Conservation (phyloP, 2,797 vertebrate species). For the Helarctos malayanus region DNA sequence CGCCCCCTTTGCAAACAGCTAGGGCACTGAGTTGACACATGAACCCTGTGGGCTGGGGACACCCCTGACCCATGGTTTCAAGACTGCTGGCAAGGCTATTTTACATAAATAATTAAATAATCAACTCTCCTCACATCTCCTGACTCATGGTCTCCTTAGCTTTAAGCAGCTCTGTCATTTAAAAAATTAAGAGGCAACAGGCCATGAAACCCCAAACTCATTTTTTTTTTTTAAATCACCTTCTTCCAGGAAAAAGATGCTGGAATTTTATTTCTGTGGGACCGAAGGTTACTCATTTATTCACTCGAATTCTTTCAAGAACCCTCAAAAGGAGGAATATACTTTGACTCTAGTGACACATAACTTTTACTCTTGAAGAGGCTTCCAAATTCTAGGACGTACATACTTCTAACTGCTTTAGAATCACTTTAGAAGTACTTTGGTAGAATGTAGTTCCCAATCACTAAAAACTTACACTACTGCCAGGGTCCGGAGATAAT, state of each 20-base stretch:
- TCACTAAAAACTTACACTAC: background rate
- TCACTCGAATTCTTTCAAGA: conserved; percentile 34
- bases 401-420: background rate
- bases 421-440: background rate
- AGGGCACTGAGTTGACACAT: background rate
- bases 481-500: background rate
- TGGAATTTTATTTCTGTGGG: conserved; percentile 4
- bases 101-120: background rate
- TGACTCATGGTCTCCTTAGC: background rate
- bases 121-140: background rate
- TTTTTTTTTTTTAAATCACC: conserved; percentile 27
- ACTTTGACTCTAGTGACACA: background rate
- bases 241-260: conserved; percentile 13
- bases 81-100: background rate
- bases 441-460: background rate
- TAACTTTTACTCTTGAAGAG: conserved; percentile 9
- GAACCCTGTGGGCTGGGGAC: background rate
- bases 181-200: conserved; percentile 31
- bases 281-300: background rate
- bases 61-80: background rate
- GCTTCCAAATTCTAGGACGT: background rate
- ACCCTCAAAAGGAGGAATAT: conserved; percentile 13
- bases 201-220: background rate
- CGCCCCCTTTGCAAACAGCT: background rate
- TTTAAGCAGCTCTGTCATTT: conserved; percentile 28